Evolutionary conservation across 2,113 vertebrate species (phyloP).

Genomic region (Rhombomys opimus): DNA sequence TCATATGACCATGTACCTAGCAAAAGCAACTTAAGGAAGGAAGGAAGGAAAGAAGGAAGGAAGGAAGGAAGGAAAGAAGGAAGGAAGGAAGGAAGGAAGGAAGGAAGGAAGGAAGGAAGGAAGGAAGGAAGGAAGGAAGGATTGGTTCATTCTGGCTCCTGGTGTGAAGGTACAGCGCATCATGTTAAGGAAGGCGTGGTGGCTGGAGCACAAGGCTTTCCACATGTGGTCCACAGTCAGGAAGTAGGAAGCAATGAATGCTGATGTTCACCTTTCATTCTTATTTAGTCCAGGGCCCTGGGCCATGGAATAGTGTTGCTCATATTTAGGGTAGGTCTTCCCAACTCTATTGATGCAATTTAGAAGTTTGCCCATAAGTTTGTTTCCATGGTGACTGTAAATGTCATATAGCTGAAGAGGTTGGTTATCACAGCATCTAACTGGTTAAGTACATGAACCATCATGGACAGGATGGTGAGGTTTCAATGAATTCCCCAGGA

Average conservation of each 20-base stretch:
- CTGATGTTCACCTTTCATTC: not conserved
- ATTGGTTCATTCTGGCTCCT: not conserved
- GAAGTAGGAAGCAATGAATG: not conserved
- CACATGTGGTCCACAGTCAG: not conserved
- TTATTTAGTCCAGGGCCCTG: not conserved
- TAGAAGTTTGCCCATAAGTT: not conserved
- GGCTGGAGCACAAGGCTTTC: not conserved
- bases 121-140: no score
- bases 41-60: not conserved
- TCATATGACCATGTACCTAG: not conserved
- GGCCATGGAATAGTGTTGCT: not conserved
- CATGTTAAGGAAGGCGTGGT: not conserved
- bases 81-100: no score
- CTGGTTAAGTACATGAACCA: not conserved
- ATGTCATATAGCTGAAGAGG: not conserved
- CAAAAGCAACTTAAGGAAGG: not conserved
- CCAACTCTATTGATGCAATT: not conserved
- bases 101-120: not conserved
- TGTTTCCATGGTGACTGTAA: not conserved
- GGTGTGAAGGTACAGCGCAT: not conserved
- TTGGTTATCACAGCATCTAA: not conserved
- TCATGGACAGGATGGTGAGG: not conserved
- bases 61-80: no score
- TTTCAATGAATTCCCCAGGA: not conserved
- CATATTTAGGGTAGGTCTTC: not conserved